phyloP scores from a whole-genome alignment of 2,888 invertebrate species.

The Troglohyphantes excavatus region DNA sequence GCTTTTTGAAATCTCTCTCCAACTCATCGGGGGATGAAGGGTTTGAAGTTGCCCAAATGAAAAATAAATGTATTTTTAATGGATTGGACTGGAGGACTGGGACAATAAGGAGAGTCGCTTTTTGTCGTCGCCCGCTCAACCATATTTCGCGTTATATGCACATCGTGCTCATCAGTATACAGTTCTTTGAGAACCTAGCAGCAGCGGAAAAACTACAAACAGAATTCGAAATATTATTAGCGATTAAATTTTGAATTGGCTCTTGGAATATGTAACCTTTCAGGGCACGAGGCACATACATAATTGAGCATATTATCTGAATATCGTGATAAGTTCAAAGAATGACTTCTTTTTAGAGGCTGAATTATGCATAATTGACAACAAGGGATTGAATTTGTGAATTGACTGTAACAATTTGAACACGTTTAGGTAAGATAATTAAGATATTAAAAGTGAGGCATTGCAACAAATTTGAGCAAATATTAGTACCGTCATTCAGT shows the following conservation, averaged over 20 bases:
- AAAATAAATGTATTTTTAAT: slow-evolving; percentile 73
- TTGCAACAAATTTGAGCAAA: too few relatives aligned
- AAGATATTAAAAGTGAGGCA: too few relatives aligned
- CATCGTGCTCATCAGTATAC: not conserved
- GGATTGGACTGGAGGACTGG: slow-evolving; percentile 41
- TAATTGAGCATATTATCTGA: not conserved
- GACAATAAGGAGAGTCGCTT: slow-evolving; percentile 12
- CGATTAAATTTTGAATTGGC: not conserved
- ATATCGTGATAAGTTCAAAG: not conserved
- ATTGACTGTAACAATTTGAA: too few relatives aligned
- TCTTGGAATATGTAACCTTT: too few relatives aligned
- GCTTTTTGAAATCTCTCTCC: slow-evolving; percentile 45
- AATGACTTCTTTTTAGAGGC: not conserved
- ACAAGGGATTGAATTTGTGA: too few relatives aligned
- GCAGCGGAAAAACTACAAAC: not conserved
- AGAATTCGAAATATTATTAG: not conserved
- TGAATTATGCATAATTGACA: not conserved
- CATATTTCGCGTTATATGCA: slow-evolving; percentile 25
- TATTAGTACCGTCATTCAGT: too few relatives aligned
- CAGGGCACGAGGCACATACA: not conserved
- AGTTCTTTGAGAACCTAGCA: not conserved
- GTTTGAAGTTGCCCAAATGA: slow-evolving; percentile 48
- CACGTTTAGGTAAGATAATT: too few relatives aligned
- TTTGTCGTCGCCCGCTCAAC: slow-evolving; percentile 10
- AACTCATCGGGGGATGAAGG: slow-evolving; percentile 8